Evolutionary conservation across 2,113 vertebrate species (phyloP), one percentile per base, ranked within the genome.

Genomic region (Oncorhynchus tshawytscha): DNA sequence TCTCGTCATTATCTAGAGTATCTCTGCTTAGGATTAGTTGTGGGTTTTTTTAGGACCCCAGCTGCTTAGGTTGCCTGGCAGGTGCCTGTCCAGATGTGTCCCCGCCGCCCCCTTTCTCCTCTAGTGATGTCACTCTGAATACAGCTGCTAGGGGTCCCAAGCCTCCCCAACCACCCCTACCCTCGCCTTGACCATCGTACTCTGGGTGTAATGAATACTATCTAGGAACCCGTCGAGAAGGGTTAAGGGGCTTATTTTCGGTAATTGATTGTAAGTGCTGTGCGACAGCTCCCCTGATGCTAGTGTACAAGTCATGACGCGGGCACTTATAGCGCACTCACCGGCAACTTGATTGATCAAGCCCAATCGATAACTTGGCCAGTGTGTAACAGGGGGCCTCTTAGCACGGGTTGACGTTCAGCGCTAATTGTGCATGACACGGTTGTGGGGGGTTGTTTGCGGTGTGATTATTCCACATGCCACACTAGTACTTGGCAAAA

Each of bases 251-350:
- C 92, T 91, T 86, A 88, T 92, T 95, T 34, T 93, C 84, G 84
- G 77, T 94, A 93, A 94, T 89, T 93, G 92, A 91, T 93, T 92
- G 84, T 92, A 94, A 91, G 91, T 90, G 77, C 87, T 85, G 89
- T 85, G 85, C 91, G 93, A 93, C 90, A 91, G 88, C 84, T 93
- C 89, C 91, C 85, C 81, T 91, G 92, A 90, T 91, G 91, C 85
- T 89, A 82, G 80, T 81, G 25, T 81, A 81, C 75, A 69, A 73
- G 82, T 82, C 12, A 87, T 89, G 84, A 83, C 86, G 69, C 82
- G 78, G 78, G 78, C 74, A 65, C 85, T 86, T 91, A 88, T 77
- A 89, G 78, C 71, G 71, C 71, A 72, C 81, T 85, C 82, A 83
- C 1, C 0, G 79, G 83, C 73, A 76, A 75, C 68, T 0, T 4